Evolutionary conservation across 1,140 invertebrate genomes (phyloP), one percentile per base, ranked within the genome.

Genomic region (Anoplophora glabripennis): DNA sequence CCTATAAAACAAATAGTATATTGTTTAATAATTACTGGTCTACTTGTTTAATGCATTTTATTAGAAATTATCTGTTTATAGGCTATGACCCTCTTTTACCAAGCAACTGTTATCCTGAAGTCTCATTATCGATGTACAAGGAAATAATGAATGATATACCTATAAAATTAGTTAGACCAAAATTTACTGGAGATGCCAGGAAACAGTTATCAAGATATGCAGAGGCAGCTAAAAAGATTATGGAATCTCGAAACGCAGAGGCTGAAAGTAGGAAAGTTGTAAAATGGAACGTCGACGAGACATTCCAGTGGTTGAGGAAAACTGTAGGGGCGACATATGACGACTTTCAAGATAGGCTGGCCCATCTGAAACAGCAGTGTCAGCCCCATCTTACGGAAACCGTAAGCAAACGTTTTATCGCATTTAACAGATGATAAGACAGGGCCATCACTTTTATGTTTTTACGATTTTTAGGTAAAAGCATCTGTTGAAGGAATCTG

Each of bases 81-180:
- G 90, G 89, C 1, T 87, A 83, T 53, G 96, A 98, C 80, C 91
- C 94, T 0, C 74, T 98, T 21, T 75, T 98, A 12, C 94, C 95
- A 0, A 93, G 90, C 71, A 88, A 89, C 73, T 98, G 95, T 79
- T 86, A 88, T 64, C 90, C 92, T 7, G 94, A 97, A 77, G 89
- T 98, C 61, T 96, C 94, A 1, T 84, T 89, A 73, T 92, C 92
- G 4, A 96, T 98, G 94, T 96, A 95, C 76, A 86, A 92, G 53
- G 96, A 98, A 80, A 96, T 99, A 28, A 97, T 99, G 93, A 94
- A 96, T 76, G 95, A 98, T 75, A 96, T 99, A 68, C 96, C 96
- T 0, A 93, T 99, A 33, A 97, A 96, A 79, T 83, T 98, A 41
- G 85, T 93, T 5, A 88, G 93, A 74, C 94, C 95, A 8, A 97